phyloP scores from a whole-genome alignment of 2,888 invertebrate genomes.

The Phengaris alcon region DNA sequence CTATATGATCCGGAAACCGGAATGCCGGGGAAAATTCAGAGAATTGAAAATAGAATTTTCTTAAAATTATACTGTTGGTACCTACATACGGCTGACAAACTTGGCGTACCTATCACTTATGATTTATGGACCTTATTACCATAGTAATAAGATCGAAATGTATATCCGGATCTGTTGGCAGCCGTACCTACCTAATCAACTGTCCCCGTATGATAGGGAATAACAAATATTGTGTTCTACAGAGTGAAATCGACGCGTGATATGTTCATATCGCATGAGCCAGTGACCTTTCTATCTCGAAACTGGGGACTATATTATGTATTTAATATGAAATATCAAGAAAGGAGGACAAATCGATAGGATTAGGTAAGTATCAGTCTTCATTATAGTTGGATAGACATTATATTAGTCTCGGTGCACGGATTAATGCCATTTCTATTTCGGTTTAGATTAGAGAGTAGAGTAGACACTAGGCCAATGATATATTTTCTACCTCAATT shows the following conservation, averaged over 20 bases:
- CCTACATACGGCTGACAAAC: too few species aligned
- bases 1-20: too few species aligned
- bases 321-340: background rate
- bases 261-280: background rate
- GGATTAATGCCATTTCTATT: slow-evolving; percentile 5
- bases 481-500: too few species aligned
- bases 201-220: slow-evolving; percentile 8
- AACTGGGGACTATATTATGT: background rate
- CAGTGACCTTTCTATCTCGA: slow-evolving; percentile 14
- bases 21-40: too few species aligned
- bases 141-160: background rate
- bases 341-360: slow-evolving; percentile 11
- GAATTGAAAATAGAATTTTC: too few species aligned
- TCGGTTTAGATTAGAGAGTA: slow-evolving; percentile 8
- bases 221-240: background rate
- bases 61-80: too few species aligned
- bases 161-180: background rate
- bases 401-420: slow-evolving; percentile 14
- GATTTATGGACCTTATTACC: background rate
- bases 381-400: background rate
- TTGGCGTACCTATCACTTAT: too few species aligned
- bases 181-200: background rate
- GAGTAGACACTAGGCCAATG: background rate
- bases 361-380: background rate
- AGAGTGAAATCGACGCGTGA: background rate